Conservation (phyloP, 2,888 invertebrate genomes). For the Mycogona germanica region DNA sequence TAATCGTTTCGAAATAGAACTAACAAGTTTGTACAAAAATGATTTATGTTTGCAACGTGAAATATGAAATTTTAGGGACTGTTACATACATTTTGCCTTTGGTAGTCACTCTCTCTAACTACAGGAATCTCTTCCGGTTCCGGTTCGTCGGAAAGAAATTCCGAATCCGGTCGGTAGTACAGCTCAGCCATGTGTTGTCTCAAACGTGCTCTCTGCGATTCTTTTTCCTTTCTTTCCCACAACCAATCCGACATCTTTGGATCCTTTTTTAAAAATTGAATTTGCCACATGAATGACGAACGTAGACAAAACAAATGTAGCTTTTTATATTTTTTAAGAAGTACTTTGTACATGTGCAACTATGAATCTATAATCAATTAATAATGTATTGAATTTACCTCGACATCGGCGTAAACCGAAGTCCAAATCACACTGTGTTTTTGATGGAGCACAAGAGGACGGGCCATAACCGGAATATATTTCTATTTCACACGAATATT, state of each 20-base stretch:
- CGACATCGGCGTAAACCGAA: slow-evolving; percentile 86
- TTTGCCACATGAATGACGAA: too few relatives aligned
- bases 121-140: too few relatives aligned
- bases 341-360: neutral
- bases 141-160: neutral
- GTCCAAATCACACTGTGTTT: slow-evolving; percentile 89
- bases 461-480: slow-evolving; percentile 92
- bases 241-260: slow-evolving; percentile 82
- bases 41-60: too few relatives aligned
- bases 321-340: too few relatives aligned
- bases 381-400: slow-evolving; percentile 43
- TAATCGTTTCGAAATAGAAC: too few relatives aligned
- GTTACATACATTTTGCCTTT: too few relatives aligned
- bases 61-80: too few relatives aligned
- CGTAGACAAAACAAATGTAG: too few relatives aligned
- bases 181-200: slow-evolving; percentile 1
- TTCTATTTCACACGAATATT: slow-evolving; percentile 43
- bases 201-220: slow-evolving; percentile 56
- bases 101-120: too few relatives aligned
- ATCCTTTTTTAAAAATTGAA: slow-evolving; percentile 43
- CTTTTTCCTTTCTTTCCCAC: slow-evolving; percentile 72
- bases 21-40: too few relatives aligned
- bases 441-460: slow-evolving; percentile 79
- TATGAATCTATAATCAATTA: neutral
- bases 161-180: neutral